Conservation (phyloP, 2,113 vertebrate genomes). For the Ellobius talpinus region DNA sequence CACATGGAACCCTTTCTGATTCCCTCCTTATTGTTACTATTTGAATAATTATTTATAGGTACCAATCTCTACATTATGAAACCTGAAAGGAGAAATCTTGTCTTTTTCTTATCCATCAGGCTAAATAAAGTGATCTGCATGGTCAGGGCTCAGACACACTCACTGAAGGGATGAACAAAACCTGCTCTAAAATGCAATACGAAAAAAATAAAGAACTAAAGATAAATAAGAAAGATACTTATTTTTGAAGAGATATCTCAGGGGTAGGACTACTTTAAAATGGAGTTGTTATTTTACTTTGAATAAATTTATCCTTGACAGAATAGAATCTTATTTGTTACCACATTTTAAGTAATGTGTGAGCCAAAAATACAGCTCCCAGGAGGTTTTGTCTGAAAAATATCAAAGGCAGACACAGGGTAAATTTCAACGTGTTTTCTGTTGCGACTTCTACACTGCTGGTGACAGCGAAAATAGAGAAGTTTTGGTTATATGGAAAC, state of each 20-base stretch:
- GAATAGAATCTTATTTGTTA: conserved; percentile 7
- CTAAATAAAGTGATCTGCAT: neutral
- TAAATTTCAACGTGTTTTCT: neutral
- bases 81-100: neutral
- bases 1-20: neutral
- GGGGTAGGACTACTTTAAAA: conserved; percentile 5
- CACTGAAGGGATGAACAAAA: neutral
- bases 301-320: conserved; percentile 40
- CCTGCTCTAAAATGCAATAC: neutral
- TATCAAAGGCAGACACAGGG: neutral
- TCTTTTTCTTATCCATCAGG: neutral
- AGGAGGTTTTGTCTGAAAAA: neutral
- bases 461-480: neutral
- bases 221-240: conserved; percentile 30
- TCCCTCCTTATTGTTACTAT: neutral
- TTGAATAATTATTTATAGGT: neutral
- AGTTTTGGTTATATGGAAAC: neutral
- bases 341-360: conserved; percentile 24
- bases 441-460: neutral
- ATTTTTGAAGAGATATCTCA: neutral
- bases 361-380: neutral
- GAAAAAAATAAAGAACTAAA: neutral
- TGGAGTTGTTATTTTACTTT: neutral
- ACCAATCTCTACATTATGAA: neutral
- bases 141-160: neutral